These are phyloP conservation scores for Ooceraea biroi DNA, from an alignment of 1,140 invertebrate species.

Conservation along the genomic window DNA sequence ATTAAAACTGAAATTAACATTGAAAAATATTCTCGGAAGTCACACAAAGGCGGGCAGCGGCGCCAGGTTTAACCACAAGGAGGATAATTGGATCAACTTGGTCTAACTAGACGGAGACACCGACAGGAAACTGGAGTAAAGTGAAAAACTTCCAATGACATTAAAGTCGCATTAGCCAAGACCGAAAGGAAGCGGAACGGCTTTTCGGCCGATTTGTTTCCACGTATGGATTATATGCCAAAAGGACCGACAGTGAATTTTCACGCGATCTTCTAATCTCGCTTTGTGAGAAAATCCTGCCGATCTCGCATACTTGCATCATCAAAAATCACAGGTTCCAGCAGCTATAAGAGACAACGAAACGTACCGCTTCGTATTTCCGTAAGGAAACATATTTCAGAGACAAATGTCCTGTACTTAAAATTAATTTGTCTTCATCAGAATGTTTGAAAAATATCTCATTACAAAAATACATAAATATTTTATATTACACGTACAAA, in stretches of 20 bases:
- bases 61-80: constrained; percentile 30
- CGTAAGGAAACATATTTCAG: not conserved
- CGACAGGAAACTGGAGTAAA: constrained; percentile 69
- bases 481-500: constrained; percentile 16
- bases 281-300: constrained; percentile 33
- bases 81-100: constrained; percentile 47
- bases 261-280: constrained; percentile 43
- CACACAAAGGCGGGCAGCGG: constrained; percentile 8
- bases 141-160: constrained; percentile 68
- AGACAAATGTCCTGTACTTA: not conserved
- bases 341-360: not conserved
- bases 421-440: not conserved
- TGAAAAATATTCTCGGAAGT: not conserved
- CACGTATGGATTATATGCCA: constrained; percentile 24
- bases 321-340: constrained; percentile 17
- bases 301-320: constrained; percentile 22
- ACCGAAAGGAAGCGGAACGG: constrained; percentile 41
- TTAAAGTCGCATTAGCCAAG: constrained; percentile 76
- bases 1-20: not conserved
- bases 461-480: not conserved
- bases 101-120: constrained; percentile 41
- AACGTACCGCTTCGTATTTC: not conserved
- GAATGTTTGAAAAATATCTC: not conserved
- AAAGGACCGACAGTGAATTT: constrained; percentile 56
- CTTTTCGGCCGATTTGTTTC: constrained; percentile 59